Evolutionary conservation across 2,113 vertebrate species (phyloP).

Genomic region (Picathartes gymnocephalus): DNA sequence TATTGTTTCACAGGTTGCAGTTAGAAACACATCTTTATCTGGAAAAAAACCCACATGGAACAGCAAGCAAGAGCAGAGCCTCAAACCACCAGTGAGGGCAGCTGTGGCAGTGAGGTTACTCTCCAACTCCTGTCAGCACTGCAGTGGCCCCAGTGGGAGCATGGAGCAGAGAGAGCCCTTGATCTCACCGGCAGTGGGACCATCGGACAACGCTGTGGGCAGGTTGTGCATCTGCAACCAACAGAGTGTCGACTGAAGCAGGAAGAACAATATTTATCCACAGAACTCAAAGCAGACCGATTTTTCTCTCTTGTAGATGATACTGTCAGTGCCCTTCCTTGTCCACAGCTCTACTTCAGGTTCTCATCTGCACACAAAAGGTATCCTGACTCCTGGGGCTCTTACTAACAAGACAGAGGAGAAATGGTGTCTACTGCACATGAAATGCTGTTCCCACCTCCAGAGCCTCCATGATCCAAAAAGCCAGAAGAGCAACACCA

Average conservation of each 20-base stretch:
- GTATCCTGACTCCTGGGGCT: not conserved
- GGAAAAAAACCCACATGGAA: not conserved
- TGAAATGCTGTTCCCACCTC: not conserved
- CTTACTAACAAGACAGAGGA: not conserved
- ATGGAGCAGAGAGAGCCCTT: not conserved
- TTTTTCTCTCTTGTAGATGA: not conserved
- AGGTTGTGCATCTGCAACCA: not conserved
- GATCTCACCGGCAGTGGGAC: not conserved
- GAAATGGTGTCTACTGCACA: not conserved
- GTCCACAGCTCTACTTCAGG: not conserved
- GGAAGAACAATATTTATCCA: not conserved
- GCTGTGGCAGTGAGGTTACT: not conserved
- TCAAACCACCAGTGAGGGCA: not conserved
- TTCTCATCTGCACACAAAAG: not conserved
- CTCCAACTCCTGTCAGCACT: not conserved
- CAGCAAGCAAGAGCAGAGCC: not conserved
- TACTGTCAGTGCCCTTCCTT: not conserved
- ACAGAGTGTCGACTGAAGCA: not conserved
- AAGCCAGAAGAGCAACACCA: conserved; percentile 39
- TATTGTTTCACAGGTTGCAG: not conserved
- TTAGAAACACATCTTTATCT: not conserved
- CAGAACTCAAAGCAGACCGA: not conserved
- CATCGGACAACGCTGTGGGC: rapidly evolving
- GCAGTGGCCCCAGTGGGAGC: not conserved
- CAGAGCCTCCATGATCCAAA: not conserved